Base-by-base conservation (phyloP, 2,113 vertebrate species). In the Brachyhypopomus gauderio region DNA sequence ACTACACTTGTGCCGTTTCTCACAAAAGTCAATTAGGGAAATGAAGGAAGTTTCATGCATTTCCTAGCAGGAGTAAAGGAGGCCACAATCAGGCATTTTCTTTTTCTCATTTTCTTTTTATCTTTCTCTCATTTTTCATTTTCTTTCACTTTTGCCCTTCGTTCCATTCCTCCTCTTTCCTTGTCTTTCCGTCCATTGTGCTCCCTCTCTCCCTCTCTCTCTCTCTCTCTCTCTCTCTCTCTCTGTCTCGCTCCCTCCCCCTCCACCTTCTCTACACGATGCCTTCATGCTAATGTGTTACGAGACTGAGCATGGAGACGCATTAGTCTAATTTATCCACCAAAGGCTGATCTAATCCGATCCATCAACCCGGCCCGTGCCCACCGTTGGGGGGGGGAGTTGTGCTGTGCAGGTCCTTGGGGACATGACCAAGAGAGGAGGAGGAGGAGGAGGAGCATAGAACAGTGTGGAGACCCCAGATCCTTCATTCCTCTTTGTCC, bases 271-370 rank as follows among this genome's bases (percentile, higher is more conserved):
- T 66, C 73, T n/a, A 45, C 30, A 30, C 52, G 8, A 25, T 76
- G 59, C 30, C 66, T 60, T 14, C 74, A 56, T 72, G 81, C 74
- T 85, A 83, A 83, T 73, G 72, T 63, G 76, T 79, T 79, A 77
- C 75, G 64, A 71, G 63, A 60, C 70, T 72, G 27, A 63, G 25
- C 73, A 76, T 70, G 14, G 38, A 79, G 41, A 79, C 69, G 27
- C 80, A 86, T 86, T 76, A 79, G 58, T 55, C 78, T 85, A 86
- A 79, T 82, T 83, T 74, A 70, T 69, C 72, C 55, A 69, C 81
- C 70, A 58, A 48, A 60, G 56, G 72, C 70, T 20, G 59, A 83
- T 71, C 79, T 86, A 85, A 86, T 85, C 73, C 63, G 82, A 80
- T 86, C 83, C 45, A 75, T 81, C 67, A 81, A 38, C 78, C 73